phyloP scores from a whole-genome alignment of 64 coral and sea anemone genomes.

The Exaiptasia diaphana region DNA sequence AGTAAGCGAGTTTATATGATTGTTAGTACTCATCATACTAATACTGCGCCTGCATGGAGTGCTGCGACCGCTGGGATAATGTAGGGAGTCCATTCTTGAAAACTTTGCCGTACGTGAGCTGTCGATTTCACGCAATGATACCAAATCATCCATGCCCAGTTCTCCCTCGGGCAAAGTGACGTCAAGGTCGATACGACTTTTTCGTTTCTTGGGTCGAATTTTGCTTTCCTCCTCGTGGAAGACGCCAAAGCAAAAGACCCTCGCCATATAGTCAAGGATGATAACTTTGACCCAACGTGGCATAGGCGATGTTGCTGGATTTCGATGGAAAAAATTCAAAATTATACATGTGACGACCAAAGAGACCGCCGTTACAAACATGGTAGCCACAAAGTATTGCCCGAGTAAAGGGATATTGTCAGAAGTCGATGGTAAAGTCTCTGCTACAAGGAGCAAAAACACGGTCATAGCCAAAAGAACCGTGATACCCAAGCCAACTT shows the following conservation, averaged over 20 bases:
- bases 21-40: slow-evolving; percentile 59
- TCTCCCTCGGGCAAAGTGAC: slow-evolving; percentile 4
- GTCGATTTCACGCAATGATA: background rate
- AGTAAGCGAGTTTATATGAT: slow-evolving; percentile 52
- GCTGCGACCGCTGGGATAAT: slow-evolving; percentile 55
- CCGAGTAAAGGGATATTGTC: slow-evolving; percentile 82
- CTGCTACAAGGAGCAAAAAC: slow-evolving; percentile 85
- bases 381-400: slow-evolving; percentile 89
- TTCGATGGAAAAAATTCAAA: slow-evolving; percentile 87
- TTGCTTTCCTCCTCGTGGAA: slow-evolving; percentile 62
- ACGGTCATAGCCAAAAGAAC: slow-evolving; percentile 95
- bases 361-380: slow-evolving; percentile 92
- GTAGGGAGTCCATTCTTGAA: slow-evolving; percentile 24
- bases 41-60: slow-evolving; percentile 58
- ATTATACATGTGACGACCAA: slow-evolving; percentile 81
- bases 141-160: slow-evolving; percentile 23
- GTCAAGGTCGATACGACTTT: slow-evolving; percentile 49
- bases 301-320: slow-evolving; percentile 85
- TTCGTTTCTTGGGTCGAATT: slow-evolving; percentile 30
- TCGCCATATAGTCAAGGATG: slow-evolving; percentile 86
- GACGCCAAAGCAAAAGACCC: slow-evolving; percentile 77
- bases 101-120: slow-evolving; percentile 27
- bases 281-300: slow-evolving; percentile 84
- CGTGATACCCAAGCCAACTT: slow-evolving; percentile 89
- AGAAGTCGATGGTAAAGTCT: slow-evolving; percentile 85